phyloP scores from a whole-genome alignment of 2,888 invertebrate species.

The Pachycephus smyrnensis region DNA sequence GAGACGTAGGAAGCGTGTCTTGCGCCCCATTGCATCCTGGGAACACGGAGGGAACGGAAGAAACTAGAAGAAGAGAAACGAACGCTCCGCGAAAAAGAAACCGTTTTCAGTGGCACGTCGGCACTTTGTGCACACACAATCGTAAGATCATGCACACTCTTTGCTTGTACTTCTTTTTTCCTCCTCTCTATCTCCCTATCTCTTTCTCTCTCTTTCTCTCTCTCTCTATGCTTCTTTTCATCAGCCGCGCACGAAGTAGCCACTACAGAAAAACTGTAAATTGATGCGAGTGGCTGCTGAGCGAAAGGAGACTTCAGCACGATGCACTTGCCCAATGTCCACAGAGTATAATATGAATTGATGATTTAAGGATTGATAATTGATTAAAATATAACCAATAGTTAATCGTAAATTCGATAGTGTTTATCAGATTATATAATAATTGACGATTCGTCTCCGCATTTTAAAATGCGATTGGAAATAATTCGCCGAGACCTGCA shows the following conservation, averaged over 20 bases:
- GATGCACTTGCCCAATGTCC: conserved; percentile 5
- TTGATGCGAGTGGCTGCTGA: conserved; percentile 53
- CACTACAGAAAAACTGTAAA: conserved; percentile 52
- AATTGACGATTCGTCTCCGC: neutral
- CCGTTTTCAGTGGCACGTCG: conserved; percentile 59
- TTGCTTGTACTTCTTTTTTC: conserved; percentile 35
- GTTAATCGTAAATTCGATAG: neutral
- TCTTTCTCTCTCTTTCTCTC: conserved; percentile 2
- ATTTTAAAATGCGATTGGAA: neutral
- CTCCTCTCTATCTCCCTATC: conserved; percentile 14
- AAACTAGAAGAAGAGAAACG: conserved; percentile 21
- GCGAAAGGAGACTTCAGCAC: conserved; percentile 42
- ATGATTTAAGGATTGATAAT: neutral
- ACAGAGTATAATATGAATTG: neutral
- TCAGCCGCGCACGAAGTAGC: conserved; percentile 28
- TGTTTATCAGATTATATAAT: neutral
- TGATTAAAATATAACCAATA: neutral
- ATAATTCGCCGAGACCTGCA: neutral
- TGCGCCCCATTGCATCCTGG: too few species aligned
- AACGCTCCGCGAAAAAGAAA: conserved; percentile 25
- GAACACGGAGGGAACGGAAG: conserved; percentile 27
- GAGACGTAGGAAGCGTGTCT: too few species aligned
- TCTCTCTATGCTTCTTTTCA: neutral
- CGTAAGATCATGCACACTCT: conserved; percentile 60
- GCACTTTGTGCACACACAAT: conserved; percentile 62